phyloP scores from a whole-genome alignment of 2,797 vertebrate genomes.

The Calcarius lapponicus region DNA sequence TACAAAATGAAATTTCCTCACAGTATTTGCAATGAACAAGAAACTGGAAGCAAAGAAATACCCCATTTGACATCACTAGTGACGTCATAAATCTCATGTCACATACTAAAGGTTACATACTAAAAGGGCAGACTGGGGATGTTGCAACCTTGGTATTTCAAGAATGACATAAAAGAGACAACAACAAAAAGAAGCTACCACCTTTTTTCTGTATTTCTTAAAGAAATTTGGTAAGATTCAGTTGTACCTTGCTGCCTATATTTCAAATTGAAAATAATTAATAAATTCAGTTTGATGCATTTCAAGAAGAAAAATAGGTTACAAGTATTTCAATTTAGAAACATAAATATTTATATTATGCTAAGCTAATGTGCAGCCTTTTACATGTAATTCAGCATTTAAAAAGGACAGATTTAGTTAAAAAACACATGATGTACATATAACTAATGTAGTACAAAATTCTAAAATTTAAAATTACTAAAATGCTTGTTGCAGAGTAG shows the following conservation, averaged over 20 bases:
- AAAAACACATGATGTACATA: not conserved
- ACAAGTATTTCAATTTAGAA: not conserved
- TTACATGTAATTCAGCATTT: not conserved
- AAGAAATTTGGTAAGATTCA: not conserved
- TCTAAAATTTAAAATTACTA: not conserved
- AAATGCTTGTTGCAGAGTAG: not conserved
- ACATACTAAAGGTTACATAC: not conserved
- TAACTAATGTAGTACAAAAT: not conserved
- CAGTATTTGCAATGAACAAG: not conserved
- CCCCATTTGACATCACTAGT: not conserved
- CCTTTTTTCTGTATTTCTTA: not conserved
- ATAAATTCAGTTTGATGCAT: not conserved
- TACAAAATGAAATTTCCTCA: not conserved
- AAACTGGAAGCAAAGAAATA: not conserved
- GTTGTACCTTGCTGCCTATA: not conserved
- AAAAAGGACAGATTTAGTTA: not conserved
- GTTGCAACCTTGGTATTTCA: not conserved
- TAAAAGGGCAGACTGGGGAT: not conserved
- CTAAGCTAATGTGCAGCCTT: not conserved
- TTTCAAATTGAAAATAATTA: not conserved
- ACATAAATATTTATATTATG: not conserved
- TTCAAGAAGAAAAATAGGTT: not conserved
- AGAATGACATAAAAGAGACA: not conserved
- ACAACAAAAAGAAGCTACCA: not conserved
- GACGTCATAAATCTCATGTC: not conserved